phyloP scores from a whole-genome alignment of 1,140 invertebrate genomes.

The Tyrophagus putrescentiae region DNA sequence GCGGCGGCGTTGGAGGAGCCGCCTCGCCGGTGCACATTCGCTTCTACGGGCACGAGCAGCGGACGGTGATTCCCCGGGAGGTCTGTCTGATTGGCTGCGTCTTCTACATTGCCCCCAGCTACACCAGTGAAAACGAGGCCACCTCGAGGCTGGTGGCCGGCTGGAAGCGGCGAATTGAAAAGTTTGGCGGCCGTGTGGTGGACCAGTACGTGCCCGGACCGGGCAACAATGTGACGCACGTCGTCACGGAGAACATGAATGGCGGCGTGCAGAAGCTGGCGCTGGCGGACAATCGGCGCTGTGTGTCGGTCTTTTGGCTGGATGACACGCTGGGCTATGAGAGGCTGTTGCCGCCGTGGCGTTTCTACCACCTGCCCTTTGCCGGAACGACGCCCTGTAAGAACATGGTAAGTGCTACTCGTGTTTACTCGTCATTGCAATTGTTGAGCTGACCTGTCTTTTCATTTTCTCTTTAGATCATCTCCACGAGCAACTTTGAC shows the following conservation, averaged over 20 bases:
- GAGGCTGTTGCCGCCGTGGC: constrained; percentile 73
- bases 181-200: constrained; percentile 79
- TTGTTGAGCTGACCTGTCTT: constrained; percentile 7
- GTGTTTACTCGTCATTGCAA: neutral
- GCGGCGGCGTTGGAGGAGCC: too few species aligned
- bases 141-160: constrained; percentile 36
- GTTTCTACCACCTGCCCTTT: constrained; percentile 73
- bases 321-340: constrained; percentile 70
- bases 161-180: constrained; percentile 68
- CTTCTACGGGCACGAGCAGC: constrained; percentile 32
- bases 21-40: constrained; percentile 20
- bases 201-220: constrained; percentile 53
- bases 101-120: constrained; percentile 50
- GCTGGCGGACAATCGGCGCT: constrained; percentile 58
- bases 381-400: constrained; percentile 46
- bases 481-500: constrained; percentile 69
- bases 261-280: constrained; percentile 38
- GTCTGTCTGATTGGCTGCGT: constrained; percentile 78
- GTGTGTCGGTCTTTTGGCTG: constrained; percentile 85
- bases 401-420: constrained; percentile 35
- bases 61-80: constrained; percentile 53
- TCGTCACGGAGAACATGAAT: neutral
- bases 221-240: constrained; percentile 8
- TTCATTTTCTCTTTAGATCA: constrained; percentile 34
- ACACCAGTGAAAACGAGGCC: constrained; percentile 46